Evolutionary conservation across 2,888 invertebrate species (phyloP).

Genomic region (Caprella mutica): DNA sequence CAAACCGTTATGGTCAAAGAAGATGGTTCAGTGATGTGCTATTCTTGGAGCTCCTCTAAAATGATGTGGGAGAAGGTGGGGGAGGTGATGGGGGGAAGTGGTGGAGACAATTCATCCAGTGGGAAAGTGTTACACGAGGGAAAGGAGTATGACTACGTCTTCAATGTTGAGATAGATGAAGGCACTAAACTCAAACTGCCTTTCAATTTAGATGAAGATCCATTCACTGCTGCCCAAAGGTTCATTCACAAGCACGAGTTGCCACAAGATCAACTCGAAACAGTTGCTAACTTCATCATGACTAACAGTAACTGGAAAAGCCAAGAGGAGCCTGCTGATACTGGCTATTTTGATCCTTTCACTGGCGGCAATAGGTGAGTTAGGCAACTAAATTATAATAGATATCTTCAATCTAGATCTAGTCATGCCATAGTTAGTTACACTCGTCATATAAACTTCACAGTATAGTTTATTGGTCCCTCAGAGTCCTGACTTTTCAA

Average conservation of each 20-base stretch:
- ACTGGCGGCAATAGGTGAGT: slow-evolving; percentile 41
- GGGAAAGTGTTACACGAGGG: slow-evolving; percentile 74
- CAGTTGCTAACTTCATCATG: slow-evolving; percentile 82
- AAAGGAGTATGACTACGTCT: slow-evolving; percentile 88
- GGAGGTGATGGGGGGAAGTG: slow-evolving; percentile 70
- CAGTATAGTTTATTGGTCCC: too few species aligned
- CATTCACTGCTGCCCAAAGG: slow-evolving; percentile 78
- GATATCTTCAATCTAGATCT: not conserved
- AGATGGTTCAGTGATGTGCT: slow-evolving; percentile 54
- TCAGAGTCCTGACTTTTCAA: too few species aligned
- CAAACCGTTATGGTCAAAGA: slow-evolving; percentile 73
- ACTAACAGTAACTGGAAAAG: slow-evolving; percentile 56
- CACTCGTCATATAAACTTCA: too few species aligned
- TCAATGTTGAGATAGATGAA: slow-evolving; percentile 89
- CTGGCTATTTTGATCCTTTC: slow-evolving; percentile 53
- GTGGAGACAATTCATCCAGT: slow-evolving; percentile 51
- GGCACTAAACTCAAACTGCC: slow-evolving; percentile 66
- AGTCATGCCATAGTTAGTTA: not conserved
- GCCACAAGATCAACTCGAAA: slow-evolving; percentile 72
- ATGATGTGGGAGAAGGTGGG: slow-evolving; percentile 73
- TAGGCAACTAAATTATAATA: too few species aligned
- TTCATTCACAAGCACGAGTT: slow-evolving; percentile 77
- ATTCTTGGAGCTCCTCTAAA: slow-evolving; percentile 52
- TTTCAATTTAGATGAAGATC: slow-evolving; percentile 79
- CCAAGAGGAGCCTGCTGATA: slow-evolving; percentile 33